Evolutionary conservation across 2,888 invertebrate species (phyloP), one percentile per base, ranked within the genome.

Genomic region (Teinopalpus imperialis): DNA sequence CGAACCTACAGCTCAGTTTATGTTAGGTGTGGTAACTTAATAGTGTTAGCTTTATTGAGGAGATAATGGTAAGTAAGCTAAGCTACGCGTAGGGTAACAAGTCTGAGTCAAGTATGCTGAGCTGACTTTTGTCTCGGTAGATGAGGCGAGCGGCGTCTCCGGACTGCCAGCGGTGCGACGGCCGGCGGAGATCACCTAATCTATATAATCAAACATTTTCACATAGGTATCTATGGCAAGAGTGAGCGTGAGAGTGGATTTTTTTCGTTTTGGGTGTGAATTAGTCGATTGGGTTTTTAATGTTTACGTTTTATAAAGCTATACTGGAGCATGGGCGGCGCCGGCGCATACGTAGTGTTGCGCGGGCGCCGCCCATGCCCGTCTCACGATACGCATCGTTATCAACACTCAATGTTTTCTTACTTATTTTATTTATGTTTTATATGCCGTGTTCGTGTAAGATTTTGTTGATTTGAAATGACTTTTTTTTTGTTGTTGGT

Each of bases 231-330:
- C 89, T 89, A 88, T 88, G 81, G 83, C 86, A 86, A 89, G 89
- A 78, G 89, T 89, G 88, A 86, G 89, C 86, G 89, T 89, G 89
- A 86, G 89, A 88, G 89, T 89, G 89, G 79, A 87, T 85, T 88
- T 86, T 78, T 81, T 87, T 83, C 83, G 83, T 87, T 87, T 88
- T 83, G 88, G 86, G 87, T 86, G 87, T 88, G 87, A 87, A 81
- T 86, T 88, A 88, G 88, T 85, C 88, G 85, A 88, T 88, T 88
- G 88, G 87, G 87, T 87, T 86, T 83, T 88, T 82, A 81, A 86
- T 87, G 87, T 88, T 87, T 88, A 81, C 85, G 78, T 87, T 88
- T 87, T 82, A 66, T 46, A 73, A 82, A 79, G 83, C 85, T 86
- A 85, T 77, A 70, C 59, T 70, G 74, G 72, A 73, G 80, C 77